These are phyloP conservation scores for Epirrhoe tristata DNA, from an alignment of 2,888 invertebrate genomes.

Conservation along the genomic window DNA sequence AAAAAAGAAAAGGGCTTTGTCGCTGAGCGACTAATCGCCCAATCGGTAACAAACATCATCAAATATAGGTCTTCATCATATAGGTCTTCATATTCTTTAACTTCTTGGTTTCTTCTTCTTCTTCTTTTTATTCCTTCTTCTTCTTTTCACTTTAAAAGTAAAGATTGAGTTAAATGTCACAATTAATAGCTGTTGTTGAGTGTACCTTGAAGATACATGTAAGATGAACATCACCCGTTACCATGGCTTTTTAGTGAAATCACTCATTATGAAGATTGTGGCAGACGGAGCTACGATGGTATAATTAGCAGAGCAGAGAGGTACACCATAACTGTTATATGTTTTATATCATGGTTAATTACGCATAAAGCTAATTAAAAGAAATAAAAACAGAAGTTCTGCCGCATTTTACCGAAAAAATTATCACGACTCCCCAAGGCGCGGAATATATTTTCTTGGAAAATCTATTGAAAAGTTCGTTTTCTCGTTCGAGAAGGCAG, in stretches of 20 bases:
- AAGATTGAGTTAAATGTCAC: too few relatives aligned
- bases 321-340: background rate
- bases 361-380: background rate
- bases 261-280: constrained; percentile 51
- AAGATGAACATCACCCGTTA: constrained; percentile 51
- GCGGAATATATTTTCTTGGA: background rate
- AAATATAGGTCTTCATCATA: too few relatives aligned
- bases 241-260: constrained; percentile 48
- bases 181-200: too few relatives aligned
- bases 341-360: background rate
- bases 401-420: background rate
- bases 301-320: constrained; percentile 13
- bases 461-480: too few relatives aligned
- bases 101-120: too few relatives aligned
- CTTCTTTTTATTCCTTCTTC: too few relatives aligned
- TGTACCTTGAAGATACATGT: background rate
- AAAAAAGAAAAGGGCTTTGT: too few relatives aligned
- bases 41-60: too few relatives aligned
- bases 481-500: too few relatives aligned
- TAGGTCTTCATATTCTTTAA: too few relatives aligned
- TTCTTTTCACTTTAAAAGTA: too few relatives aligned
- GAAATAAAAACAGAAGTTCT: background rate
- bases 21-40: too few relatives aligned
- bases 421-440: background rate
- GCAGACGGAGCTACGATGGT: constrained; percentile 1